Percentiles rank a stretch among this genome's conserved stretches.
Conservation (phyloP, 2,797 vertebrate genomes). For the Pangasius sanitwongsei region DNA sequence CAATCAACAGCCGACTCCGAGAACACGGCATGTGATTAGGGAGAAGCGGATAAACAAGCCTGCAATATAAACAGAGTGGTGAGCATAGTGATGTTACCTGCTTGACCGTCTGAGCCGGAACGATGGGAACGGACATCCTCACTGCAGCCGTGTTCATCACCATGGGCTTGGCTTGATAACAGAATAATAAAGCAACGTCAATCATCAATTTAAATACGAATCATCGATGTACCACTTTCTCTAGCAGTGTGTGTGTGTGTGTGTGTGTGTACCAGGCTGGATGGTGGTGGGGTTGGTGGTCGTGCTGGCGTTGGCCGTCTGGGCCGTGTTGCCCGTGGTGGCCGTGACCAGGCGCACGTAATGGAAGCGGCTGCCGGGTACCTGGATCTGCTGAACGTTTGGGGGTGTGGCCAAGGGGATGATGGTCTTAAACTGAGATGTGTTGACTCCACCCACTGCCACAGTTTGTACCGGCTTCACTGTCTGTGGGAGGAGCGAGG, state of each 20-base stretch:
- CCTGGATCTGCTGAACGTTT: slow-evolving; percentile 97
- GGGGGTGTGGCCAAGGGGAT: slow-evolving; percentile 91
- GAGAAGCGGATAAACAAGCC: not conserved
- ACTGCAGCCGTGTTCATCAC: slow-evolving; percentile 87
- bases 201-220: not conserved
- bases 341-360: slow-evolving; percentile 96
- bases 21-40: not conserved
- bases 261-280: slow-evolving; percentile 80
- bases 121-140: slow-evolving; percentile 94
- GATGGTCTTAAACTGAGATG: slow-evolving; percentile 95
- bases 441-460: slow-evolving; percentile 83
- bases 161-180: slow-evolving; percentile 85
- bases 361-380: slow-evolving; percentile 96
- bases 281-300: slow-evolving; percentile 82
- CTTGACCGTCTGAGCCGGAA: slow-evolving; percentile 90
- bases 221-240: not conserved
- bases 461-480: slow-evolving; percentile 92
- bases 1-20: not conserved
- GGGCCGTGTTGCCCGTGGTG: slow-evolving; percentile 82
- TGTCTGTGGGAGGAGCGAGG: slow-evolving; percentile 68
- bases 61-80: not conserved
- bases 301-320: slow-evolving; percentile 81
- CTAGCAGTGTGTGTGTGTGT: not conserved
- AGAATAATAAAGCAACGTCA: not conserved
- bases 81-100: slow-evolving; percentile 74